Percentiles rank a stretch among this genome's conserved stretches.
Evolutionary conservation across 2,888 invertebrate genomes (phyloP).

Genomic region (Conchocele bisecta): DNA sequence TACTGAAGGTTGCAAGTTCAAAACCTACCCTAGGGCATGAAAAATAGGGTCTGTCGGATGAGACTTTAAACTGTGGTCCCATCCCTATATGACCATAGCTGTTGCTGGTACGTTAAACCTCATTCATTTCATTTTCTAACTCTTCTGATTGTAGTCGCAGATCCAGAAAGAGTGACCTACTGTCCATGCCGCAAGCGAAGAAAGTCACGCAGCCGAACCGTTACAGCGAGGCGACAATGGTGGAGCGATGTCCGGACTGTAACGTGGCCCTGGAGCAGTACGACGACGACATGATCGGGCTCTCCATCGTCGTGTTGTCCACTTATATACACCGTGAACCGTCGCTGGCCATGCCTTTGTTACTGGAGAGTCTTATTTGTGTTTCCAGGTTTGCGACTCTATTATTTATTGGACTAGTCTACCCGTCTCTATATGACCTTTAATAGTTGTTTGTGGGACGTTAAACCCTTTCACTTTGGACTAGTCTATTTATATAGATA

Average conservation of each 20-base stretch:
- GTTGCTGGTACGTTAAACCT: background rate
- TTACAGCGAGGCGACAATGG: conserved; percentile 76
- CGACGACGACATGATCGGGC: conserved; percentile 97
- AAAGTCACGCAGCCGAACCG: conserved; percentile 62
- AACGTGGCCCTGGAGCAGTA: conserved; percentile 89
- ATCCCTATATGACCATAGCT: no score
- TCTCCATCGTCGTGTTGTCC: conserved; percentile 95
- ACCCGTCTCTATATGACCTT: no score
- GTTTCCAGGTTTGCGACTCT: conserved; percentile 94
- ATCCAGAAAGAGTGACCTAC: conserved; percentile 74
- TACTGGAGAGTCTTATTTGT: conserved; percentile 94
- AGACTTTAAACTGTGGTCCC: no score
- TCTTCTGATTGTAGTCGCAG: conserved; percentile 57
- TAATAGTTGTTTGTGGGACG: no score
- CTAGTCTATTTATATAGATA: no score
- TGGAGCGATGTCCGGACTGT: conserved; percentile 91
- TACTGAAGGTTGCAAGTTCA: no score
- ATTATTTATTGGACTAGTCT: no score
- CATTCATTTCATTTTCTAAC: background rate
- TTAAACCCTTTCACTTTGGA: no score
- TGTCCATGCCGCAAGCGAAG: conserved; percentile 67
- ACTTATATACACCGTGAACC: conserved; percentile 99
- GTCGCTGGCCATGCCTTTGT: conserved; percentile 93
- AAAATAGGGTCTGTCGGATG: no score
- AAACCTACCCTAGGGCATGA: no score